phyloP scores from a whole-genome alignment of 2,113 vertebrate genomes.

The Ceratotherium simum region DNA sequence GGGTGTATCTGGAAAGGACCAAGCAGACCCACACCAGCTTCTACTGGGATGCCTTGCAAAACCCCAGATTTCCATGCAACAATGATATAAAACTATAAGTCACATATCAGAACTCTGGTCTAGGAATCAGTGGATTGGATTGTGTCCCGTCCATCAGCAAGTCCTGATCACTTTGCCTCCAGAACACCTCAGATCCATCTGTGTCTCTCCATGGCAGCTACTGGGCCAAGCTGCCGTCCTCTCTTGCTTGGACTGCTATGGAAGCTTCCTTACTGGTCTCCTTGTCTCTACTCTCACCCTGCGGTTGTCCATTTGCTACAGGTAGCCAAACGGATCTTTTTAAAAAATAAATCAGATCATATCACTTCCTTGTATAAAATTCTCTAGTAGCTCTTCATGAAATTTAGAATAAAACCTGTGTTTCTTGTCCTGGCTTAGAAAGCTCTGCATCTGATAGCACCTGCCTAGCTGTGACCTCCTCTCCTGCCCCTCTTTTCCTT shows the following conservation, averaged over 20 bases:
- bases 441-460: background rate
- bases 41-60: background rate
- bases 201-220: background rate
- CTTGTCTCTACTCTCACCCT: background rate
- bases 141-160: background rate
- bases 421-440: background rate
- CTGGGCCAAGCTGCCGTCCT: background rate
- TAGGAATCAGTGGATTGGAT: background rate
- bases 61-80: background rate
- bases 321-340: background rate
- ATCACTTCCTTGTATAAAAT: background rate
- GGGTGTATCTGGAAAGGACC: conserved; percentile 46
- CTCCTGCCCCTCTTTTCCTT: background rate
- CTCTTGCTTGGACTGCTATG: background rate
- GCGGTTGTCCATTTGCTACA: background rate
- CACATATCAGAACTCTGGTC: background rate
- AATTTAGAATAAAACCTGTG: background rate
- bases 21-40: background rate
- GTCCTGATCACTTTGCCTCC: background rate
- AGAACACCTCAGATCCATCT: background rate
- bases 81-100: background rate
- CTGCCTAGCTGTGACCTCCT: background rate
- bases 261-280: background rate
- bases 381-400: background rate
- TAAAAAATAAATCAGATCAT: background rate